These are phyloP conservation scores for Hypocryptadius cinnamomeus DNA, from an alignment of 2,113 vertebrate species.

Conservation along the genomic window DNA sequence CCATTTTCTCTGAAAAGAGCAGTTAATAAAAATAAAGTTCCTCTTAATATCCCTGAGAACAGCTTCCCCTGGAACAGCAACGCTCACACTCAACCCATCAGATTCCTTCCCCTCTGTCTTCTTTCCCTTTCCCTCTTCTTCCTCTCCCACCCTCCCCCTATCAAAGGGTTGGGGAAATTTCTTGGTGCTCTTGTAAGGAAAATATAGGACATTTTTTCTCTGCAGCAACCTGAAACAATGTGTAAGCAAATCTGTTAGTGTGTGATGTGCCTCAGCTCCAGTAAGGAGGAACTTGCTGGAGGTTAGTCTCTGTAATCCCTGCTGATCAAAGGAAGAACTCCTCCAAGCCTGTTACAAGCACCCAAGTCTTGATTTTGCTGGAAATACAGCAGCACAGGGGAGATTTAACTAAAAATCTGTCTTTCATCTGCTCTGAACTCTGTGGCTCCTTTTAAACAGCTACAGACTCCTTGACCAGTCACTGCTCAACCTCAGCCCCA, in stretches of 20 bases:
- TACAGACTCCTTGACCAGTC: rapidly evolving
- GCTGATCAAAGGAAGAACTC: background rate
- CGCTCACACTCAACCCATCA: background rate
- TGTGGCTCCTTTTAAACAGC: background rate
- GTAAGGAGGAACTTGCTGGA: background rate
- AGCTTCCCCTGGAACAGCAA: background rate
- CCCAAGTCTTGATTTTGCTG: background rate
- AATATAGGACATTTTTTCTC: background rate
- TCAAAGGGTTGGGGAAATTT: background rate
- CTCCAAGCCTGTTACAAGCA: background rate
- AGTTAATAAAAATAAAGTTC: background rate
- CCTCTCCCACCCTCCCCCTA: background rate
- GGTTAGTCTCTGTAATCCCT: background rate
- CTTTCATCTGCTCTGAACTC: background rate
- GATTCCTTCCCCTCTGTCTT: background rate
- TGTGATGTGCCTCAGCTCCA: background rate
- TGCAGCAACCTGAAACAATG: background rate
- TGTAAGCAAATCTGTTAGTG: background rate
- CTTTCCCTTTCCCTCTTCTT: background rate
- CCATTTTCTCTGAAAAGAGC: background rate
- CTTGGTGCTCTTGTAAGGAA: background rate
- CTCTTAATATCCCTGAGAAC: background rate
- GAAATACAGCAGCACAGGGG: background rate
- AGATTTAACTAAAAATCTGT: background rate
- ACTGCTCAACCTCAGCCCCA: background rate